A percentile compares a stretch with the other conserved stretches of the same genome.
Evolutionary conservation across 2,888 invertebrate genomes (phyloP).

Genomic region (Alviniconcha strummeri): DNA sequence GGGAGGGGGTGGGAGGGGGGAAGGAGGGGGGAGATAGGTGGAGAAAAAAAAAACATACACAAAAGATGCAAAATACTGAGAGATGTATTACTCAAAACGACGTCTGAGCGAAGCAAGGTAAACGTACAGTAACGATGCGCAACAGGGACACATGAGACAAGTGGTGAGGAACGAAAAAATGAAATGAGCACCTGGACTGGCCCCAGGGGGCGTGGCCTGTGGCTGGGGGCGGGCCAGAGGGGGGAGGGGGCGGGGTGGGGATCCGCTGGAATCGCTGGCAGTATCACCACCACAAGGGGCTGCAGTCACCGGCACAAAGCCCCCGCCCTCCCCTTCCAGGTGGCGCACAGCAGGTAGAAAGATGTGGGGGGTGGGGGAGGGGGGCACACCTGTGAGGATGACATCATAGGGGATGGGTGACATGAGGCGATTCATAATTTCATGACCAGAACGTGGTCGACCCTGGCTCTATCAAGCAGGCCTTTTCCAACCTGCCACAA

Average conservation of each 20-base stretch:
- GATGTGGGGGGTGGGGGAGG: conserved; percentile 27
- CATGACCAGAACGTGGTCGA: too few relatives aligned
- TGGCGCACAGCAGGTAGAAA: not conserved
- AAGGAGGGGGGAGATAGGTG: too few relatives aligned
- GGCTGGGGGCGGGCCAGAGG: conserved; percentile 15
- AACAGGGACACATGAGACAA: not conserved
- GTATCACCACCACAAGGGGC: not conserved
- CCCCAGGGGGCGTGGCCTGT: conserved; percentile 17
- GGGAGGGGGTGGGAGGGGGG: too few relatives aligned
- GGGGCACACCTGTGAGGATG: conserved; percentile 22
- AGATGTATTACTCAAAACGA: too few relatives aligned
- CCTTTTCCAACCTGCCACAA: too few relatives aligned
- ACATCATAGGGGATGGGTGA: conserved; percentile 11
- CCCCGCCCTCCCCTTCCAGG: not conserved
- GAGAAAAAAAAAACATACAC: too few relatives aligned
- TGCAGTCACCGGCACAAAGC: conserved; percentile 24
- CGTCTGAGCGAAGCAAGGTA: not conserved
- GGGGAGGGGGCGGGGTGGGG: conserved; percentile 28
- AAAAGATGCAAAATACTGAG: too few relatives aligned
- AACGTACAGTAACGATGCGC: not conserved
- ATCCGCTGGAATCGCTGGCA: conserved; percentile 18
- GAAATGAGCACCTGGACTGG: conserved; percentile 30
- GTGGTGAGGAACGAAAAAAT: conserved; percentile 18
- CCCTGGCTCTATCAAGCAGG: too few relatives aligned
- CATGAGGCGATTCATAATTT: not conserved